Evolutionary conservation across 2,888 invertebrate genomes (phyloP).

Genomic region (Caenorhabditis virilis): DNA sequence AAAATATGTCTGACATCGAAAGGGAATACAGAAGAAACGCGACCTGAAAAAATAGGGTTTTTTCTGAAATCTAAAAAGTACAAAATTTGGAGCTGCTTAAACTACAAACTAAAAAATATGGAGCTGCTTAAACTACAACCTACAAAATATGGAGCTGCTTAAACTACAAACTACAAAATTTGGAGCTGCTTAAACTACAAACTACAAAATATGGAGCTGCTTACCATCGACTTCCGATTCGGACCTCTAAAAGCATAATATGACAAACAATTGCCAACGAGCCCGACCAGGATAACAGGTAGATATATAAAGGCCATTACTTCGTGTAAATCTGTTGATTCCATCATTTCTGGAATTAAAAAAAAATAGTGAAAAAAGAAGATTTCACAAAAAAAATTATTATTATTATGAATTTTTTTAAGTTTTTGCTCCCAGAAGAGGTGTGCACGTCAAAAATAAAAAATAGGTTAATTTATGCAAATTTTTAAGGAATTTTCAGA

Average conservation of each 20-base stretch:
- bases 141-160: neutral
- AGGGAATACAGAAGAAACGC: constrained; percentile 30
- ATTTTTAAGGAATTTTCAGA: too few species aligned
- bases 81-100: too few species aligned
- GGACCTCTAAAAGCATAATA: constrained; percentile 26
- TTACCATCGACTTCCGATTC: constrained; percentile 31
- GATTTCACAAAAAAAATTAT: too few species aligned
- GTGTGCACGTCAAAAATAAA: neutral
- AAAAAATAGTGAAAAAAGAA: too few species aligned
- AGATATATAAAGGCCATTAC: constrained; percentile 36
- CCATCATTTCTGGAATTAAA: constrained; percentile 12
- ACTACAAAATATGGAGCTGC: neutral
- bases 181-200: too few species aligned
- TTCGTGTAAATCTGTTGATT: constrained; percentile 32
- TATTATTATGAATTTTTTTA: neutral
- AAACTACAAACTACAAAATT: too few species aligned
- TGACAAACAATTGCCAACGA: constrained; percentile 30
- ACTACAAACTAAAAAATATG: too few species aligned
- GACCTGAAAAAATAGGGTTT: constrained; percentile 15
- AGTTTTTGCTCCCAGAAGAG: neutral
- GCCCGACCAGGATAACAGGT: constrained; percentile 27
- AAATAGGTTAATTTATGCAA: neutral
- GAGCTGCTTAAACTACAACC: too few species aligned
- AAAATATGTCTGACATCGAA: constrained; percentile 30
- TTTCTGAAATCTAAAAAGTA: constrained; percentile 3